These are phyloP conservation scores for Eilema caniola DNA, from an alignment of 2,888 invertebrate genomes.

Conservation along the genomic window DNA sequence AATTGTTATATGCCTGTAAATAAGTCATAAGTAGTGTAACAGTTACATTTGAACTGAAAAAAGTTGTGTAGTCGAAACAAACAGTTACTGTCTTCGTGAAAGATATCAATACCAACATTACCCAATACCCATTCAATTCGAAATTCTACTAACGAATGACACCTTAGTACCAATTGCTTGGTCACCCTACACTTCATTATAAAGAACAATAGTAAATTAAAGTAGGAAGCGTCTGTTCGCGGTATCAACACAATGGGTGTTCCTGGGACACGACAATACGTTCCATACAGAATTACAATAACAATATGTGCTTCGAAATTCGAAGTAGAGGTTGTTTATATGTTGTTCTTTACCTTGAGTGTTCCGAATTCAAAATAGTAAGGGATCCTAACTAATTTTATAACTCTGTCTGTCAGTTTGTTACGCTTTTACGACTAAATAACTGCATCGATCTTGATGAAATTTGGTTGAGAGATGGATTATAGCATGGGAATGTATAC, in stretches of 20 bases:
- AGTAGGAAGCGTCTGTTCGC: constrained; percentile 55
- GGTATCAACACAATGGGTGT: constrained; percentile 56
- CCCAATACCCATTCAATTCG: constrained; percentile 15
- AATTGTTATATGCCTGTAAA: too few relatives aligned
- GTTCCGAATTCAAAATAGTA: not conserved
- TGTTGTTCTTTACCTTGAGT: not conserved
- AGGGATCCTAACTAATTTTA: too few relatives aligned
- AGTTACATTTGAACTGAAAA: too few relatives aligned
- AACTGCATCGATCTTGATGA: too few relatives aligned
- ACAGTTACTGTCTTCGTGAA: not conserved
- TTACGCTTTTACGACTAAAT: too few relatives aligned
- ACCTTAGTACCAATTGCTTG: constrained; percentile 31
- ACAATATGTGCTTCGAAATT: constrained; percentile 29
- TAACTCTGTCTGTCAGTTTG: too few relatives aligned
- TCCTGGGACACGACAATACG: constrained; percentile 50
- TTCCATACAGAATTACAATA: constrained; percentile 40
- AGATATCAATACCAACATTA: constrained; percentile 13
- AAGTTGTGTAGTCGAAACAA: not conserved
- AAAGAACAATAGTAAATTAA: constrained; percentile 48
- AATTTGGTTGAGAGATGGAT: too few relatives aligned
- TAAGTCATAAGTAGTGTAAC: too few relatives aligned
- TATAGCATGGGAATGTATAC: too few relatives aligned
- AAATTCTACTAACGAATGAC: constrained; percentile 18
- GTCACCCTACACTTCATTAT: constrained; percentile 42
- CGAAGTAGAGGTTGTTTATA: constrained; percentile 4